Percentiles rank a stretch among this genome's conserved stretches.
Evolutionary conservation across 2,797 vertebrate genomes (phyloP).

Genomic region (Spinus pinus): DNA sequence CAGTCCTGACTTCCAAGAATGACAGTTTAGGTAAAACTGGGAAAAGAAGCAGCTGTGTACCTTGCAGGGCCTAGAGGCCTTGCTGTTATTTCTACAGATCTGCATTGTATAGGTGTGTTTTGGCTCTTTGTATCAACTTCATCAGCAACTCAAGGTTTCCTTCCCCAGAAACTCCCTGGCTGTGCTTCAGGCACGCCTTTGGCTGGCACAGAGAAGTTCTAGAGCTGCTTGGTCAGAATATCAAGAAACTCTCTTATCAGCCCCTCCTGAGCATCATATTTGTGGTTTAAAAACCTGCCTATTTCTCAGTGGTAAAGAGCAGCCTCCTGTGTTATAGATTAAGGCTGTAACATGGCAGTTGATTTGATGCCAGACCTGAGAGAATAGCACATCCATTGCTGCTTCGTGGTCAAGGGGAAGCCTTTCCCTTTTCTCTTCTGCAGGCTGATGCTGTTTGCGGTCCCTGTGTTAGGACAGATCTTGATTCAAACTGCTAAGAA

Average conservation of each 20-base stretch:
- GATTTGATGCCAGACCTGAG: neutral
- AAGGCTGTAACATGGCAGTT: neutral
- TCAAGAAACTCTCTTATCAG: neutral
- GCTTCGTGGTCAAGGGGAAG: neutral
- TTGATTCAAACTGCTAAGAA: neutral
- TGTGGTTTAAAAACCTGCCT: neutral
- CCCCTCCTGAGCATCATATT: neutral
- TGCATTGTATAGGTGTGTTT: neutral
- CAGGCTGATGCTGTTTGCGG: neutral
- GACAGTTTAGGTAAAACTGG: neutral
- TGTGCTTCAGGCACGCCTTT: neutral
- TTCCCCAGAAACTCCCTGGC: neutral
- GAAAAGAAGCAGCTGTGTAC: neutral
- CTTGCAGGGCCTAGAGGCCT: neutral
- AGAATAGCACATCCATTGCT: neutral
- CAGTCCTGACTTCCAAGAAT: neutral
- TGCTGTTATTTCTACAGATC: neutral
- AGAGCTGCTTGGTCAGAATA: neutral
- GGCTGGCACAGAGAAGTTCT: neutral
- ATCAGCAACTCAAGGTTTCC: neutral
- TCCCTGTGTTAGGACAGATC: neutral
- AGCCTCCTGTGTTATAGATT: neutral
- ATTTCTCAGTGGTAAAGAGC: neutral
- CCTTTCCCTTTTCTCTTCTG: neutral
- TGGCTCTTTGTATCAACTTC: neutral